These are phyloP conservation scores for Pollenia amentaria DNA, from an alignment of 2,888 invertebrate species.

Conservation along the genomic window DNA sequence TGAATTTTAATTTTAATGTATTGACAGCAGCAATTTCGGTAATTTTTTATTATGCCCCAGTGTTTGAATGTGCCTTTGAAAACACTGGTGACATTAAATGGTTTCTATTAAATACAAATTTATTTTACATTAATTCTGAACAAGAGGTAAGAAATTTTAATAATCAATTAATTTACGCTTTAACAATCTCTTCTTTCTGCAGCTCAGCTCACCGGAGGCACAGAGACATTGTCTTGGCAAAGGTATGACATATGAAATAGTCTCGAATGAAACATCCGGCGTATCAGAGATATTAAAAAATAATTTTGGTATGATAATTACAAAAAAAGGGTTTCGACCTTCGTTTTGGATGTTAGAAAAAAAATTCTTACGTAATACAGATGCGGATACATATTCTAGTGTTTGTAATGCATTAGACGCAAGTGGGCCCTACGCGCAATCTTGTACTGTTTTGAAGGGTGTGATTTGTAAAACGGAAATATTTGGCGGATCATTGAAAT, in stretches of 20 bases:
- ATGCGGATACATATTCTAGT: neutral
- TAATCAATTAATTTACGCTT: neutral
- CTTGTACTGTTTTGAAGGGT: neutral
- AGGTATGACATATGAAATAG: neutral
- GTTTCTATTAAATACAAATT: neutral
- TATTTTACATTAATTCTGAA: neutral
- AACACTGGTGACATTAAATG: neutral
- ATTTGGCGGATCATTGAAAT: neutral
- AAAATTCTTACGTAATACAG: neutral
- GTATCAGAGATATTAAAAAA: neutral
- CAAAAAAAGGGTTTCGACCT: neutral
- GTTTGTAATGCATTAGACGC: neutral
- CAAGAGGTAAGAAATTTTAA: neutral
- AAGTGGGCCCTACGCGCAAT: neutral
- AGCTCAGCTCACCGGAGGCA: neutral
- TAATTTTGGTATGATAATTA: neutral
- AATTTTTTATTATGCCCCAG: too few relatives aligned
- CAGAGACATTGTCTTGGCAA: neutral
- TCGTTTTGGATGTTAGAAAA: neutral
- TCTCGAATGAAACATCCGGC: neutral
- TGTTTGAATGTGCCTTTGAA: too few relatives aligned
- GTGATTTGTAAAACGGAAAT: neutral
- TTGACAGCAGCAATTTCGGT: too few relatives aligned
- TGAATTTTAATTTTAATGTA: too few relatives aligned
- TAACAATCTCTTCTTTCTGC: neutral